Conservation (phyloP, 2,797 vertebrate species). For the Gallinago solitaria region DNA sequence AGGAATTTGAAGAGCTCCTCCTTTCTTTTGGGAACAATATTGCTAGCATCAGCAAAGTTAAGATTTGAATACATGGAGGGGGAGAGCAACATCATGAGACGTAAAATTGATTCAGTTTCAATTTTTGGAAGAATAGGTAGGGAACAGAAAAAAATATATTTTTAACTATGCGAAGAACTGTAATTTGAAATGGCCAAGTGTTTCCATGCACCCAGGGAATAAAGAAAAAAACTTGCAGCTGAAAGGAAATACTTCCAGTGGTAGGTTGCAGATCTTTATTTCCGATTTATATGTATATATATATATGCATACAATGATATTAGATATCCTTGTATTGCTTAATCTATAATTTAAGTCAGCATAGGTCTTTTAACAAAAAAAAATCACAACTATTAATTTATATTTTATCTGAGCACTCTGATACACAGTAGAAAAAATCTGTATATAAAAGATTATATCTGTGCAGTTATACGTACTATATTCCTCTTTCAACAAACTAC, state of each 20-base stretch:
- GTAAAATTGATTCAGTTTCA: neutral
- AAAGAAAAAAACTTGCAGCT: neutral
- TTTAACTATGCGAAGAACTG: neutral
- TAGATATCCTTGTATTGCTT: constrained; percentile 70
- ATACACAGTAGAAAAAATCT: constrained; percentile 73
- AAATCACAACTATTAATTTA: constrained; percentile 34
- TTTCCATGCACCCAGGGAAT: neutral
- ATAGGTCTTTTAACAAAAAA: constrained; percentile 49
- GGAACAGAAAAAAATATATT: neutral
- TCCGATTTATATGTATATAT: constrained; percentile 48
- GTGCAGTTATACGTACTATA: constrained; percentile 52
- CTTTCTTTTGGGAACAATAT: neutral
- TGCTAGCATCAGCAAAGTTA: neutral
- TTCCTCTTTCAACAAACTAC: constrained; percentile 64
- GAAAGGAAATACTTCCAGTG: constrained; percentile 13
- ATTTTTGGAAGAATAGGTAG: neutral
- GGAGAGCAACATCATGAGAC: neutral
- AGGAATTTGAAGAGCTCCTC: neutral
- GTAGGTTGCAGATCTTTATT: constrained; percentile 73
- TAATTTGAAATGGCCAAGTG: neutral
- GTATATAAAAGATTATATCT: constrained; percentile 74
- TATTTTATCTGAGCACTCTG: constrained; percentile 60
- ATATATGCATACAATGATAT: constrained; percentile 40
- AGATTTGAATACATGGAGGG: neutral
- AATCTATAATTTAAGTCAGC: constrained; percentile 57